A percentile compares a stretch with the other conserved stretches of the same genome.
phyloP scores from a whole-genome alignment of 2,888 invertebrate species.

The Hesperia comma region DNA sequence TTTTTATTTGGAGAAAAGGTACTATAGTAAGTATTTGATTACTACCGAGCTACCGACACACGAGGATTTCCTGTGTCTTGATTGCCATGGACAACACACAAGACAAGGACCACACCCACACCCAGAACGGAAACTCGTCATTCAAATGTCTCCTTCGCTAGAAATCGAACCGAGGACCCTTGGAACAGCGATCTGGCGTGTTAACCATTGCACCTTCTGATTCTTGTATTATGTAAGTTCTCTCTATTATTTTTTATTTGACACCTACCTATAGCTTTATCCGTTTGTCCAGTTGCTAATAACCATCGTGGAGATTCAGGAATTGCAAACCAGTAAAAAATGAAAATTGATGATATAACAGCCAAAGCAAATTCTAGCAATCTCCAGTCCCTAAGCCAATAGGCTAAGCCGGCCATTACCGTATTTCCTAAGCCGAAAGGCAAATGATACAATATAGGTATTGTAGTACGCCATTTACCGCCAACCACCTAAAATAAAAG shows the following conservation, averaged over 20 bases:
- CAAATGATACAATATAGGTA: slow-evolving; percentile 86
- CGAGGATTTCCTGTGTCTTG: no score
- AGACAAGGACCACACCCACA: no score
- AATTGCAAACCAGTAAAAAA: slow-evolving; percentile 76
- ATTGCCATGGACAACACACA: no score
- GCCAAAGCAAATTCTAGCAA: slow-evolving; percentile 83
- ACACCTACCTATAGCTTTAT: slow-evolving; percentile 73
- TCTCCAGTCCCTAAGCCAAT: slow-evolving; percentile 85
- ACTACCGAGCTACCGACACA: no score
- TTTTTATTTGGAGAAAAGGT: no score
- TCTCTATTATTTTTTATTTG: not conserved
- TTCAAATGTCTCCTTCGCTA: no score
- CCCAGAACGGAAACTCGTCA: no score
- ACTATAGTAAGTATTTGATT: no score
- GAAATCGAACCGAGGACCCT: no score
- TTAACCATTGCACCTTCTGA: no score
- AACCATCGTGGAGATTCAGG: slow-evolving; percentile 87
- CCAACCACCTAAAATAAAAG: slow-evolving; percentile 76
- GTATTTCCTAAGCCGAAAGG: slow-evolving; percentile 85
- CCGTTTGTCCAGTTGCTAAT: slow-evolving; percentile 78
- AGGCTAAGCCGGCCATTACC: slow-evolving; percentile 83
- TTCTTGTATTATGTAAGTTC: no score
- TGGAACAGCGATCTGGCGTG: no score
- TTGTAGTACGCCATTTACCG: slow-evolving; percentile 84
- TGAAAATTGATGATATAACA: slow-evolving; percentile 74